A percentile compares a stretch with the other conserved stretches of the same genome.
Evolutionary conservation across 2,113 vertebrate species (phyloP).

Genomic region (Mobula hypostoma): DNA sequence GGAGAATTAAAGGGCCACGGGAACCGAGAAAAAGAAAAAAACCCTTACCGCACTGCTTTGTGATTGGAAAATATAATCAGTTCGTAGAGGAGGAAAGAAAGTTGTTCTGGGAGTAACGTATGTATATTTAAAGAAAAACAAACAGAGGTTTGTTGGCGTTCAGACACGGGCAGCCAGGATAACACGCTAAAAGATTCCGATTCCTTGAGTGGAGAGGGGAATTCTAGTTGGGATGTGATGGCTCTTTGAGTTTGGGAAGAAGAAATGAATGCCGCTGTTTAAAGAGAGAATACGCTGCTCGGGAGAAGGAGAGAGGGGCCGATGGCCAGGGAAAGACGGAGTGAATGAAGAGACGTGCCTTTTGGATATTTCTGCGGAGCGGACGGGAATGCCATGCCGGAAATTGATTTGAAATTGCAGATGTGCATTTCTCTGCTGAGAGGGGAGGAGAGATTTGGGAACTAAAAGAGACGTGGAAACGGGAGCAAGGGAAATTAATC

Average conservation of each 20-base stretch:
- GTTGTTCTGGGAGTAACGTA: conserved; percentile 18
- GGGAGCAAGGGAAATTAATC: not conserved
- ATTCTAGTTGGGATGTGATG: not conserved
- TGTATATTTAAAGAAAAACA: not conserved
- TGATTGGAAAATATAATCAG: conserved; percentile 35
- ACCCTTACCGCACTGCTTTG: conserved; percentile 21
- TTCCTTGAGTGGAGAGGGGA: not conserved
- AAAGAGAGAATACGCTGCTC: not conserved
- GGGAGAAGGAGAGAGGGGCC: not conserved
- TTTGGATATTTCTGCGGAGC: conserved; percentile 6
- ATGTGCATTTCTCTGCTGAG: conserved; percentile 16
- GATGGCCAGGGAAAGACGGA: not conserved
- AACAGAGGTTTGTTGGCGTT: not conserved
- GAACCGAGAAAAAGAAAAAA: not conserved
- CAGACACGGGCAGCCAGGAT: not conserved
- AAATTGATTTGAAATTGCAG: conserved; percentile 34
- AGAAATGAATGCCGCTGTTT: not conserved
- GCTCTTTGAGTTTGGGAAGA: not conserved
- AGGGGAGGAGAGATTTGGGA: not conserved
- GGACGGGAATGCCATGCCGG: not conserved
- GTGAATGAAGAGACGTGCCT: not conserved
- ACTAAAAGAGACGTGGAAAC: not conserved
- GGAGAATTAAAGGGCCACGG: not conserved
- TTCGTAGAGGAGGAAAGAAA: not conserved
- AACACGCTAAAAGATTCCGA: not conserved